A percentile compares a stretch with the other conserved stretches of the same genome.
These are phyloP conservation scores for Corynorhinus townsendii DNA, from an alignment of 2,113 vertebrate genomes.

Conservation along the genomic window DNA sequence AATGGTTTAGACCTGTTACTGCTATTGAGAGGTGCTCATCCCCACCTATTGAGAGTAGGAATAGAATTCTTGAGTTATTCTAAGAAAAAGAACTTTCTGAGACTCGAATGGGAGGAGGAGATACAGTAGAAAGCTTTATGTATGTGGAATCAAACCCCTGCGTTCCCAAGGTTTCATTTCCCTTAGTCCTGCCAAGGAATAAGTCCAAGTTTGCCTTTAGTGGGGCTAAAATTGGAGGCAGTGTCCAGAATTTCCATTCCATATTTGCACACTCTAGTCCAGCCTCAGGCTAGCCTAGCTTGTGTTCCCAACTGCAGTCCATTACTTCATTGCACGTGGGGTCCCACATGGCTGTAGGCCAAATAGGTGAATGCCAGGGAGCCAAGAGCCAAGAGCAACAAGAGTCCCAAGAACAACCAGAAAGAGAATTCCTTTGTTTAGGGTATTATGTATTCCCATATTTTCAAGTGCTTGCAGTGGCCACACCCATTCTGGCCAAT, in stretches of 20 bases:
- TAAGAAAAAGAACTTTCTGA: neutral
- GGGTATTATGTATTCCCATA: too few species aligned
- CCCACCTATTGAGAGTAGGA: neutral
- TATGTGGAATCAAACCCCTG: neutral
- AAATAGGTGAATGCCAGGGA: too few species aligned
- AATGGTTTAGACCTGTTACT: neutral
- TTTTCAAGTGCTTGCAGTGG: too few species aligned
- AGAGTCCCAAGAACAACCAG: too few species aligned
- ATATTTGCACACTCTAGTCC: neutral
- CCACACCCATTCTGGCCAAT: too few species aligned
- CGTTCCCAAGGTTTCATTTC: neutral
- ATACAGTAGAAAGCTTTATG: neutral
- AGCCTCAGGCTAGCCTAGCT: neutral
- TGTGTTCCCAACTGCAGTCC: too few species aligned
- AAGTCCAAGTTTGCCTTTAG: neutral
- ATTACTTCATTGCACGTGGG: too few species aligned
- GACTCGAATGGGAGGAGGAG: neutral
- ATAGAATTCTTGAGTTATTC: neutral
- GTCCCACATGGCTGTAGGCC: too few species aligned
- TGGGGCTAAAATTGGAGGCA: neutral
- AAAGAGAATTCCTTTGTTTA: too few species aligned
- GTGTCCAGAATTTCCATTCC: neutral
- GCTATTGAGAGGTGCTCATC: neutral
- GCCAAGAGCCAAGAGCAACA: too few species aligned
- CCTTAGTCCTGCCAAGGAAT: neutral